Evolutionary conservation across 2,113 vertebrate species (phyloP).

Genomic region (Dascyllus trimaculatus): DNA sequence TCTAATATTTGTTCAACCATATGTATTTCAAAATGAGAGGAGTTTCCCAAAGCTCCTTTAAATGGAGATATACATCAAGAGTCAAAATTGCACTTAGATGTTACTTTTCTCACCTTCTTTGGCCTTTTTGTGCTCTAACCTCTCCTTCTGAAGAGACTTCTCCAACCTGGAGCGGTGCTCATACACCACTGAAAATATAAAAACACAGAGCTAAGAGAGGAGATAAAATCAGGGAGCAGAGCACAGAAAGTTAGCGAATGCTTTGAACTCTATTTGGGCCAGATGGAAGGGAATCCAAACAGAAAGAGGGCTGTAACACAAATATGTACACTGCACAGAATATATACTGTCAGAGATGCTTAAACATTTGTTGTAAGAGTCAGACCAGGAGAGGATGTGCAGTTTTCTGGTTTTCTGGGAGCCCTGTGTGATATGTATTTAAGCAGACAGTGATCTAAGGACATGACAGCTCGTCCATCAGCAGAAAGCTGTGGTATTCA

Average conservation of each 20-base stretch:
- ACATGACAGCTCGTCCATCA: conserved; percentile 17
- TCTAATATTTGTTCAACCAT: not conserved
- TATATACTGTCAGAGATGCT: not conserved
- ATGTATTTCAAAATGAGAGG: not conserved
- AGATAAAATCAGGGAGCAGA: not conserved
- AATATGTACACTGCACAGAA: conserved; percentile 10
- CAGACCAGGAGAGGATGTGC: not conserved
- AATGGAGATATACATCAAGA: not conserved
- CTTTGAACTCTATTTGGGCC: conserved; percentile 9
- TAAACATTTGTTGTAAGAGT: not conserved
- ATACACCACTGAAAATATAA: conserved; percentile 90
- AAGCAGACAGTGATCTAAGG: not conserved
- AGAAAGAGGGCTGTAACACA: conserved; percentile 7
- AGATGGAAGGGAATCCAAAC: conserved; percentile 25
- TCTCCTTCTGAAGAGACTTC: conserved; percentile 98
- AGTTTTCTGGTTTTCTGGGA: not conserved
- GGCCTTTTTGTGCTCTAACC: conserved; percentile 96
- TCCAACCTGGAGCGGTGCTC: conserved; percentile 98
- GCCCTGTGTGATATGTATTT: conserved; percentile 36
- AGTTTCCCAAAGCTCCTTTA: not conserved
- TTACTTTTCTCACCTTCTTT: conserved; percentile 92
- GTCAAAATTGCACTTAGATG: not conserved
- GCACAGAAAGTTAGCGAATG: conserved; percentile 3
- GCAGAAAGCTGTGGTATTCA: conserved; percentile 50
- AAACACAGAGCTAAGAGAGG: conserved; percentile 10